These are phyloP conservation scores for Ptilorrhoa leucosticta DNA, from an alignment of 2,113 vertebrate genomes.

Conservation along the genomic window DNA sequence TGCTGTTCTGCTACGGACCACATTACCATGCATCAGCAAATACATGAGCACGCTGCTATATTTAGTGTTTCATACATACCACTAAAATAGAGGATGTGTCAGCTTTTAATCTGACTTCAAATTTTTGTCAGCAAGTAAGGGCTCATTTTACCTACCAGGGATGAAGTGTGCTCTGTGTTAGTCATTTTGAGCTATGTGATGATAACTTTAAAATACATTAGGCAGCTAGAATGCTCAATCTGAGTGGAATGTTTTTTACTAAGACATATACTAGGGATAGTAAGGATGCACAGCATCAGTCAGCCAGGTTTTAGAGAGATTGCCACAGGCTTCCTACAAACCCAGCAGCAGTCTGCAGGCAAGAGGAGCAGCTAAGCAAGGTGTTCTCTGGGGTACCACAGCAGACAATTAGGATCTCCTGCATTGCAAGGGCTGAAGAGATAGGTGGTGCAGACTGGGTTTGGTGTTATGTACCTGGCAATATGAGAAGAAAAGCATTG, in stretches of 20 bases:
- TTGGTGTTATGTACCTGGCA: neutral
- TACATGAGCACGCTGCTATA: neutral
- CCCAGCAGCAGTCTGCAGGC: neutral
- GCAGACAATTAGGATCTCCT: neutral
- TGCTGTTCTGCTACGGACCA: constrained; percentile 35
- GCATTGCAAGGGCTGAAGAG: neutral
- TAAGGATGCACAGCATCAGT: neutral
- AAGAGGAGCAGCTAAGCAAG: neutral
- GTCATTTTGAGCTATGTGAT: neutral
- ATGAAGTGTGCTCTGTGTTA: neutral
- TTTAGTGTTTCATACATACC: constrained; percentile 44
- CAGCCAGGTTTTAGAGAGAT: neutral
- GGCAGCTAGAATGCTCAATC: neutral
- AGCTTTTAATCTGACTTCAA: constrained; percentile 32
- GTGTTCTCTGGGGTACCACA: neutral
- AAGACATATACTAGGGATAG: neutral
- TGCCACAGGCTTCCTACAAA: neutral
- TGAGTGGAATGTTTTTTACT: neutral
- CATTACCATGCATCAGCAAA: constrained; percentile 67
- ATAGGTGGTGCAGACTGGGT: neutral
- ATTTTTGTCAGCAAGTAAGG: constrained; percentile 41
- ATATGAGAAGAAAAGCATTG: neutral
- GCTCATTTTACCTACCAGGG: neutral
- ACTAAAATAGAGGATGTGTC: constrained; percentile 35
- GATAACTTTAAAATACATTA: constrained; percentile 3